phyloP scores from a whole-genome alignment of 2,888 invertebrate genomes.

The Drosophila setosimentum region DNA sequence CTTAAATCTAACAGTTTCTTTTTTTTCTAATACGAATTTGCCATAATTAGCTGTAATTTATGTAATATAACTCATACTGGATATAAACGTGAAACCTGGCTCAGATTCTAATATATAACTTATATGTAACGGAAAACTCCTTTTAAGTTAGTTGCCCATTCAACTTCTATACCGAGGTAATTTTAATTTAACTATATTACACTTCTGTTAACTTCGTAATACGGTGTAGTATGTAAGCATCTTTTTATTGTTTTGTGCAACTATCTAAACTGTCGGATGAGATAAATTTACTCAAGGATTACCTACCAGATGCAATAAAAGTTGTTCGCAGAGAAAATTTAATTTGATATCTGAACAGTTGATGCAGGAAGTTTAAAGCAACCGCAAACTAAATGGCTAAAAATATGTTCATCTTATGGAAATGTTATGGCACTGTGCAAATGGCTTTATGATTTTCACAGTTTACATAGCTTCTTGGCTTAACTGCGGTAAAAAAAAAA shows the following conservation, averaged over 20 bases:
- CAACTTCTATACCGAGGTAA: background rate
- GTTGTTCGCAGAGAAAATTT: conserved; percentile 32
- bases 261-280: conserved; percentile 11
- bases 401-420: conserved; percentile 41
- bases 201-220: background rate
- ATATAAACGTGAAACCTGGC: background rate
- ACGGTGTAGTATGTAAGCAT: conserved; percentile 3
- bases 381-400: conserved; percentile 30
- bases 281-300: conserved; percentile 32
- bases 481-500: background rate
- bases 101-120: background rate
- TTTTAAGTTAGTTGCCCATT: background rate
- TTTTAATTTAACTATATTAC: conserved; percentile 1
- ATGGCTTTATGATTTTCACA: conserved; percentile 23
- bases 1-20: background rate
- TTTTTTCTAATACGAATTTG: background rate
- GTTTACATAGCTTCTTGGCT: conserved; percentile 4
- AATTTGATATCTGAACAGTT: conserved; percentile 28
- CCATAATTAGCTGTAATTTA: background rate
- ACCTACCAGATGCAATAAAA: conserved; percentile 27
- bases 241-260: conserved; percentile 17
- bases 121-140: background rate
- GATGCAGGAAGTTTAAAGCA: conserved; percentile 9
- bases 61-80: background rate
- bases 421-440: conserved; percentile 37